Evolutionary conservation across 2,888 invertebrate species (phyloP).

Genomic region (Pristionchus mayeri): DNA sequence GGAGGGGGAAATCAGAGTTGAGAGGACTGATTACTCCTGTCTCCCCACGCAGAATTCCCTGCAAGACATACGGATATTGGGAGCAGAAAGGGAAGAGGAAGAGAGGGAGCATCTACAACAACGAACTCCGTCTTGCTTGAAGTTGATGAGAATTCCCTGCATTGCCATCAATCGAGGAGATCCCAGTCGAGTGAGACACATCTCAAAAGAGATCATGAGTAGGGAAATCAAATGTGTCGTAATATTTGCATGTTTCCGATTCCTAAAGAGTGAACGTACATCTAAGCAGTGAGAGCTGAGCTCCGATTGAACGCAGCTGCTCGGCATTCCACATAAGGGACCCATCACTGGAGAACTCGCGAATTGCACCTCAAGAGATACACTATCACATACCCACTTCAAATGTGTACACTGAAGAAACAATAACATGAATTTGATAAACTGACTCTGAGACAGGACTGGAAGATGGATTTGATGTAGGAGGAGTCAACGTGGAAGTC

Average conservation of each 20-base stretch:
- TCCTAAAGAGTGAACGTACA: not conserved
- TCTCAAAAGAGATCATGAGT: not conserved
- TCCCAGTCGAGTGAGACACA: not conserved
- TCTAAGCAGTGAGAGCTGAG: not conserved
- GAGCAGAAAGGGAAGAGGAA: too few relatives aligned
- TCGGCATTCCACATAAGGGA: not conserved
- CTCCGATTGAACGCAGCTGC: not conserved
- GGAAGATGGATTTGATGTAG: constrained; percentile 8
- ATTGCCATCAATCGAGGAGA: not conserved
- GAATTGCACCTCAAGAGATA: not conserved
- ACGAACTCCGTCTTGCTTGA: too few relatives aligned
- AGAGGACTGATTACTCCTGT: not conserved
- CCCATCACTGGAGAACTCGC: not conserved
- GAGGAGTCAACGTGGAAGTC: not conserved
- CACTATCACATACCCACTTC: too few relatives aligned
- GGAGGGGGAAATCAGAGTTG: not conserved
- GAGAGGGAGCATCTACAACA: too few relatives aligned
- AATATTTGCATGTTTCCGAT: too few relatives aligned
- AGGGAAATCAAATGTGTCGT: too few relatives aligned
- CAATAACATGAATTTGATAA: too few relatives aligned
- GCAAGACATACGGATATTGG: too few relatives aligned
- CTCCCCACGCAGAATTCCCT: too few relatives aligned
- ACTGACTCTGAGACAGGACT: constrained; percentile 12
- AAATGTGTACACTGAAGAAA: too few relatives aligned
- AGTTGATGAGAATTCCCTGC: not conserved